Evolutionary conservation across 2,888 invertebrate species (phyloP).

Genomic region (Caradrina kadenii): DNA sequence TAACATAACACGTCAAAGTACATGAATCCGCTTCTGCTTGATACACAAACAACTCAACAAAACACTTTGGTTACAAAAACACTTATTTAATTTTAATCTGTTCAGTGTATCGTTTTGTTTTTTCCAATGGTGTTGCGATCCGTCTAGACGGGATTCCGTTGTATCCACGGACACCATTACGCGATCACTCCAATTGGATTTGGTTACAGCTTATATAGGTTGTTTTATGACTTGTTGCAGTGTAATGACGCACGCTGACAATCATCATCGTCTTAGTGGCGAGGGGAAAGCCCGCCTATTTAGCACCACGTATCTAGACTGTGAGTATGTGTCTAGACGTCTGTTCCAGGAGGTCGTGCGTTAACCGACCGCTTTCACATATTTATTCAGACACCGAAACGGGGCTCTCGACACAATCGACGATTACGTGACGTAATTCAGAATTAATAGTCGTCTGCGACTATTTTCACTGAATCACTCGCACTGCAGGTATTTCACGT

Average conservation of each 20-base stretch:
- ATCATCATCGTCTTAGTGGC: constrained; percentile 67
- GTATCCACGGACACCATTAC: constrained; percentile 54
- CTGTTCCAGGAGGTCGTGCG: constrained; percentile 86
- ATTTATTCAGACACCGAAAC: constrained; percentile 78
- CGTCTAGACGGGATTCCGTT: constrained; percentile 55
- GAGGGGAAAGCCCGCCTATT: constrained; percentile 82
- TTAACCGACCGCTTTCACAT: constrained; percentile 83
- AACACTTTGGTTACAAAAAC: constrained; percentile 43
- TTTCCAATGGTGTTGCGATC: constrained; percentile 27
- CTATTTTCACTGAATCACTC: constrained; percentile 70
- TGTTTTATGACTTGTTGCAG: constrained; percentile 64
- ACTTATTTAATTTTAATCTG: constrained; percentile 22
- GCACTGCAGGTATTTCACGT: constrained; percentile 61
- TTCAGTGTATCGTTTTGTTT: constrained; percentile 28
- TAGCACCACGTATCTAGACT: constrained; percentile 84
- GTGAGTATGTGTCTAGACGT: constrained; percentile 88
- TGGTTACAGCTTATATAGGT: constrained; percentile 57
- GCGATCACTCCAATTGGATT: constrained; percentile 58
- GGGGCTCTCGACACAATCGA: constrained; percentile 73
- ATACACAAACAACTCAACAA: constrained; percentile 27
- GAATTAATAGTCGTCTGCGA: constrained; percentile 74
- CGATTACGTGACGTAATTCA: constrained; percentile 81
- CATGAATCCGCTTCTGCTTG: constrained; percentile 8
- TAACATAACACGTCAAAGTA: constrained; percentile 14
- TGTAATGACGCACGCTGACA: constrained; percentile 64